Base-by-base conservation (phyloP, 30 jellyfish, hydroid and myxozoan species). In the Euphysa ruthae region DNA sequence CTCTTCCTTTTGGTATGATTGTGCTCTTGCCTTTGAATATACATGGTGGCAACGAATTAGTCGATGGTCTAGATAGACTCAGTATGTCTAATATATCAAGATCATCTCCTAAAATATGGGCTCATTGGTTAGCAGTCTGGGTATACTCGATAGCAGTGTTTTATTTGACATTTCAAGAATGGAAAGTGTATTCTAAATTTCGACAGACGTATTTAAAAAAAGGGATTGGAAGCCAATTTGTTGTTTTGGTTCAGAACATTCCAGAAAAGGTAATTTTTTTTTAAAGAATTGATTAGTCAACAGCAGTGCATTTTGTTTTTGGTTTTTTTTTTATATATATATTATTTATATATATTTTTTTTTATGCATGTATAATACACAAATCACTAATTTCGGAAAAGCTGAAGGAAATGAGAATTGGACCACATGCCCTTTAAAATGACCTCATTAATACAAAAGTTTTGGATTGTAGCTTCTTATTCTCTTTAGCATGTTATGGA, bases 121-220 rank as follows among this genome's bases (percentile, higher is more conserved):
- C 89, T 4, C 97, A 88, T 61, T 77, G 94, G 71, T 34, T 88
- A 27, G 94, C 93, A 22, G 90, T 88, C 44, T 88, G 97, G 97
- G 52, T 74, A 16, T 88, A 88, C 38, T 77, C 94, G 0, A 35
- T 81, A 8, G 58, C 73, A 4, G 57, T 81, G n/a, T 55, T 66
- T 35, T 88, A 72, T 60, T 33, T 88, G 60, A 26, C 82, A 1
- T 65, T 58, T 27, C 66, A 54, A 31, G 97, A 88, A 66, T 88
- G 97, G 97, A 62, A 73, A 49, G 84, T 69, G 24, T 88, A 73
- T 42, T 70, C 63, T 26, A 14, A 44, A 34, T 88, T 63, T 81
- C 60, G 94, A 30, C 97, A 88, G 63, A 66, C 60, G 6, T 81
- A 79, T 74, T 43, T 88, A 84, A 63, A 77, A 16, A 81, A 74